Conservation (phyloP, 2,888 invertebrate species). For the Patella ulyssiponensis region DNA sequence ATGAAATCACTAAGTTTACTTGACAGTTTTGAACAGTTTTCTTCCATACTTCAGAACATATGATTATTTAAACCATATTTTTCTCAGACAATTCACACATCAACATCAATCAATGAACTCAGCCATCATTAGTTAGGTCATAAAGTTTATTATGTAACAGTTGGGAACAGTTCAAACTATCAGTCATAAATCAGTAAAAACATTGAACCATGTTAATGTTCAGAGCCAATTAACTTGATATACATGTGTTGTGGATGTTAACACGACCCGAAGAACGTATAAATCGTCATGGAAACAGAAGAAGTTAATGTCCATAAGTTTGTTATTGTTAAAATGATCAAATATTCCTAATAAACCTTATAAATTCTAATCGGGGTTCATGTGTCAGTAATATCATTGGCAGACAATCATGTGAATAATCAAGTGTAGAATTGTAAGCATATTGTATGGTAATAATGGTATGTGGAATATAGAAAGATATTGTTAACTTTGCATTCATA, state of each 20-base stretch:
- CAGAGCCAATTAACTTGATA: no score
- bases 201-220: no score
- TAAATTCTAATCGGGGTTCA: no score
- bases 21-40: slow-evolving; percentile 1
- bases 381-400: no score
- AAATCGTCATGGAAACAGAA: slow-evolving; percentile 1
- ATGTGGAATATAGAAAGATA: slow-evolving; percentile 5
- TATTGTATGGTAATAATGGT: background rate
- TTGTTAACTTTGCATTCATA: slow-evolving; percentile 2
- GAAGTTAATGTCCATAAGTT: background rate
- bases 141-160: no score
- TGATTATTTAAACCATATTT: background rate
- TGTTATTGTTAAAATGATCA: no score
- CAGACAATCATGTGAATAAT: no score
- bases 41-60: background rate
- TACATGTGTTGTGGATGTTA: slow-evolving; percentile 55
- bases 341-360: no score
- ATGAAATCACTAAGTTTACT: slow-evolving; percentile 6
- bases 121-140: no score
- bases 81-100: slow-evolving; percentile 6
- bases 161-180: no score
- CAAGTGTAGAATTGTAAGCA: background rate
- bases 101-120: background rate
- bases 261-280: slow-evolving; percentile 57
- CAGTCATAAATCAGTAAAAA: no score